Conservation (phyloP, 37 sponge, comb jelly and placozoan species). For the Ephydatia muelleri region DNA sequence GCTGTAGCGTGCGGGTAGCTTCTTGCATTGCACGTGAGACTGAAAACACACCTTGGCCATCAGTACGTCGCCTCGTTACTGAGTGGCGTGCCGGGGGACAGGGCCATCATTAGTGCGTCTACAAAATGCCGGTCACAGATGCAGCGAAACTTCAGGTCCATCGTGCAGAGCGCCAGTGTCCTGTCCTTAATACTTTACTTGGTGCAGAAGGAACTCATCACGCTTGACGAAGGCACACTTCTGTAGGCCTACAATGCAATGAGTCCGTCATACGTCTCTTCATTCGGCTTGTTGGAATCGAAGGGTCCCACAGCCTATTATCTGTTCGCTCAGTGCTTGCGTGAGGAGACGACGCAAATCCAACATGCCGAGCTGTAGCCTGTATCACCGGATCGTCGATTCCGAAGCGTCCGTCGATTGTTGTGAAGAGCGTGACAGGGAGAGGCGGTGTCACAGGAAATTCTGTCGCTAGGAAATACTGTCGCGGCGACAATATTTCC, state of each 20-base stretch:
- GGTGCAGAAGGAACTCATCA: not conserved
- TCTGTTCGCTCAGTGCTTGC: constrained; percentile 12
- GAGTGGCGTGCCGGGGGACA: not conserved
- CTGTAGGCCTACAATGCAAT: not conserved
- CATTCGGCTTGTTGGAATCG: not conserved
- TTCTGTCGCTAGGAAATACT: too few relatives aligned
- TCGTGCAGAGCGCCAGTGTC: not conserved
- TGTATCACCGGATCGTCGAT: not conserved
- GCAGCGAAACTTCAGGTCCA: not conserved
- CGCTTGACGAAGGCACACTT: not conserved
- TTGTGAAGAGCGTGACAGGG: not conserved
- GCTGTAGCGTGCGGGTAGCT: not conserved
- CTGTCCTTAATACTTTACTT: not conserved
- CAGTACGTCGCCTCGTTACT: constrained; percentile 7
- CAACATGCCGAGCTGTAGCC: constrained; percentile 18
- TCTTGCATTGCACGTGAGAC: not conserved
- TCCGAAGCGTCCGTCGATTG: not conserved
- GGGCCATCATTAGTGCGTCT: not conserved
- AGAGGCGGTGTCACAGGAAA: too few relatives aligned
- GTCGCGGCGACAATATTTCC: too few relatives aligned
- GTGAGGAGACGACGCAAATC: constrained; percentile 9
- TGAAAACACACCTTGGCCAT: constrained; percentile 8
- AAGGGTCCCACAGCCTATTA: constrained; percentile 16
- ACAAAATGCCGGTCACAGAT: not conserved
- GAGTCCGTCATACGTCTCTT: not conserved